Percentiles rank a stretch among this genome's conserved stretches.
Evolutionary conservation across 2,888 invertebrate genomes (phyloP).

Genomic region (Drosophila silvestris): DNA sequence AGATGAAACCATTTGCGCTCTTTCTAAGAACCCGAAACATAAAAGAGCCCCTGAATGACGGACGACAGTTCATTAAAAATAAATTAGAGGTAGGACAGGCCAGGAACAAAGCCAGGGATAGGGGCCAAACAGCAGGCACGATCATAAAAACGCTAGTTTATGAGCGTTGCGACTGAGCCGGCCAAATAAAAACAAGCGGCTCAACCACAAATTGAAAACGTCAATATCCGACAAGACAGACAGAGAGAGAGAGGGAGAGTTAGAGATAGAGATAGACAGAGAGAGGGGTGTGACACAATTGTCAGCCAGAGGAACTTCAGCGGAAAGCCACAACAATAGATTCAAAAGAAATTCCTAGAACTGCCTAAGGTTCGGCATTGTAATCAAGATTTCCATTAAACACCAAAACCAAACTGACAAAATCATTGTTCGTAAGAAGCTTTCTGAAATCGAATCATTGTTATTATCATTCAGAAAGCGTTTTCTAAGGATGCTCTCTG

Average conservation of each 20-base stretch:
- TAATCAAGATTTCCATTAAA: constrained; percentile 23
- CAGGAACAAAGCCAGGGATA: not conserved
- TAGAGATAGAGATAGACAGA: not conserved
- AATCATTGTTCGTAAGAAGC: not conserved
- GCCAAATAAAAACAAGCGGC: constrained; percentile 12
- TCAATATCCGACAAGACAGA: constrained; percentile 3
- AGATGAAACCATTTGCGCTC: constrained; percentile 20
- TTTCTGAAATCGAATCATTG: not conserved
- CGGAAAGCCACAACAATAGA: constrained; percentile 34
- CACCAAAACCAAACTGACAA: not conserved
- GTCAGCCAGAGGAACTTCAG: constrained; percentile 21
- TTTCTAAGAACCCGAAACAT: constrained; percentile 45
- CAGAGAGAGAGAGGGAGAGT: not conserved
- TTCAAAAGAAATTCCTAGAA: constrained; percentile 36
- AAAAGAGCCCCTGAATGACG: constrained; percentile 36
- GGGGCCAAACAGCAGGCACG: constrained; percentile 1
- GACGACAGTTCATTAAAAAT: constrained; percentile 64
- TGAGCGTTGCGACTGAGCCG: not conserved
- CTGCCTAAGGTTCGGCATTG: constrained; percentile 19
- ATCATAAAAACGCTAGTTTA: constrained; percentile 35
- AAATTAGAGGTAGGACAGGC: constrained; percentile 48
- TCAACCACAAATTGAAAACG: constrained; percentile 26
- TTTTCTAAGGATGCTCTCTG: not conserved
- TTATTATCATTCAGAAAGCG: not conserved
- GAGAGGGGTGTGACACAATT: constrained; percentile 7